A percentile compares a stretch with the other conserved stretches of the same genome.
Evolutionary conservation across 92 coral and sea anemone genomes (phyloP).

Genomic region (Heteractis magnifica): DNA sequence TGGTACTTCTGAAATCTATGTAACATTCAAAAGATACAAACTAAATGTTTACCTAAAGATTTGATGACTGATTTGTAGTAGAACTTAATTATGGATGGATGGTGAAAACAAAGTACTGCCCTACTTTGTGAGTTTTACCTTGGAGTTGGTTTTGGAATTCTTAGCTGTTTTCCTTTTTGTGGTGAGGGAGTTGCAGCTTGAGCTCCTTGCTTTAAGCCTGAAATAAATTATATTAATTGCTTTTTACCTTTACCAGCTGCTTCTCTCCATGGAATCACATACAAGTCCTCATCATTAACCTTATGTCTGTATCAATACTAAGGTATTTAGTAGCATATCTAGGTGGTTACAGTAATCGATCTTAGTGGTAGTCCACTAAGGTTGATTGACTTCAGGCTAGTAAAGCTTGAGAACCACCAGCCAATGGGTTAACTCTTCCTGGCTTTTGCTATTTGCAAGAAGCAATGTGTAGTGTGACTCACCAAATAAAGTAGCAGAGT

Average conservation of each 20-base stretch:
- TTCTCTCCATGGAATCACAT: too few species aligned
- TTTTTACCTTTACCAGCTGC: too few species aligned
- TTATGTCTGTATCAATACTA: too few species aligned
- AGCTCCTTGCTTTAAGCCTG: slow-evolving; percentile 50
- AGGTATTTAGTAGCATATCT: too few species aligned
- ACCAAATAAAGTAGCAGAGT: slow-evolving; percentile 9
- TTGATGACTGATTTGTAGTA: background rate
- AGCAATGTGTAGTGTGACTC: background rate
- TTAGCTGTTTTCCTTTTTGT: slow-evolving; percentile 89
- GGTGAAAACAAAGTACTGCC: background rate
- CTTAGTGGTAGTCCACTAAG: too few species aligned
- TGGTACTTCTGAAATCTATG: slow-evolving; percentile 90
- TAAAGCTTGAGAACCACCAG: too few species aligned
- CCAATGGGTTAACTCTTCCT: background rate
- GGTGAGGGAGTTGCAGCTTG: slow-evolving; percentile 68
- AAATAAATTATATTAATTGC: background rate
- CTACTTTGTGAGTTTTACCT: slow-evolving; percentile 40
- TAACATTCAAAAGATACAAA: background rate
- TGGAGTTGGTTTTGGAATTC: slow-evolving; percentile 97
- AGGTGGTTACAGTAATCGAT: too few species aligned
- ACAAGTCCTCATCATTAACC: too few species aligned
- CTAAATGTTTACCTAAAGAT: background rate
- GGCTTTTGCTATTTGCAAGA: background rate
- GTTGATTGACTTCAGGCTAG: too few species aligned
- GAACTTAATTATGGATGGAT: background rate